Conservation (phyloP, 2,797 vertebrate species). For the Sitta carolinensis region DNA sequence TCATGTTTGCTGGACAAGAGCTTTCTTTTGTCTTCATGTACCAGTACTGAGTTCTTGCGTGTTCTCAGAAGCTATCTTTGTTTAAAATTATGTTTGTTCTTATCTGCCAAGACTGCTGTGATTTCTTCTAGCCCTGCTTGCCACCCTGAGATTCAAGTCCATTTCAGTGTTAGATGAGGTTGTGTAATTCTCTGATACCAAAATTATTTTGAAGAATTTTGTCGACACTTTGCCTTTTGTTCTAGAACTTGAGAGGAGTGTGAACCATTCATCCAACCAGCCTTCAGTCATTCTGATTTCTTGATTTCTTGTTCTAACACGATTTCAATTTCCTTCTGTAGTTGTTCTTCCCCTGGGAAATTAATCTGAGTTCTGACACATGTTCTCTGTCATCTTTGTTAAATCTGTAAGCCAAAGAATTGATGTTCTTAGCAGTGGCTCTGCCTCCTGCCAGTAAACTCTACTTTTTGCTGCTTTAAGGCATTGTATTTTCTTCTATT, state of each 20-base stretch:
- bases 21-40: not conserved
- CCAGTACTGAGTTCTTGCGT: not conserved
- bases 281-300: constrained; percentile 31
- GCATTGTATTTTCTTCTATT: not conserved
- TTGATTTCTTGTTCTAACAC: constrained; percentile 60
- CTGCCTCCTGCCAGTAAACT: not conserved
- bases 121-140: not conserved
- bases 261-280: not conserved
- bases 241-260: not conserved
- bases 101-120: not conserved
- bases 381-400: constrained; percentile 64
- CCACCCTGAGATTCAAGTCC: not conserved
- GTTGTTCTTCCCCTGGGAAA: constrained; percentile 60
- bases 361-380: constrained; percentile 67
- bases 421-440: not conserved
- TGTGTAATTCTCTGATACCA: not conserved
- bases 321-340: constrained; percentile 55
- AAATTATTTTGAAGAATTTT: not conserved
- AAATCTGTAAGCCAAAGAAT: constrained; percentile 44
- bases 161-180: not conserved
- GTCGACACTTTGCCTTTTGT: not conserved
- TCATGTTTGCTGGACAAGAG: not conserved
- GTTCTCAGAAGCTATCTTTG: not conserved
- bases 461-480: not conserved
- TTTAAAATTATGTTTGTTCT: not conserved